Conservation (phyloP, 2,888 invertebrate species). For the Macaria notata region DNA sequence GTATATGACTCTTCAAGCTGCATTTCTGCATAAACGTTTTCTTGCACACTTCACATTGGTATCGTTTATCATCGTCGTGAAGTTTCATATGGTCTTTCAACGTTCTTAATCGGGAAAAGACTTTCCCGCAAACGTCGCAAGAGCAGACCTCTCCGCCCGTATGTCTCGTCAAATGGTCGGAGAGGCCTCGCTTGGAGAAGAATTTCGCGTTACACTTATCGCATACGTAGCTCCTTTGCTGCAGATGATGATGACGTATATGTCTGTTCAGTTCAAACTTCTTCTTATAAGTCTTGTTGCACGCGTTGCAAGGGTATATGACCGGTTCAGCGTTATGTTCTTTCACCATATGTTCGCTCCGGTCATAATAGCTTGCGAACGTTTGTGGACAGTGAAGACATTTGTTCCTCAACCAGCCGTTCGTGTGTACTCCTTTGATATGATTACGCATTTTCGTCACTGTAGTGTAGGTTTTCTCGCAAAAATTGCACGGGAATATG, state of each 20-base stretch:
- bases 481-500: slow-evolving; percentile 78
- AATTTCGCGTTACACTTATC: slow-evolving; percentile 72
- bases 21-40: slow-evolving; percentile 73
- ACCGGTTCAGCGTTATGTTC: slow-evolving; percentile 64
- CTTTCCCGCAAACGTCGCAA: slow-evolving; percentile 67
- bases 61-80: slow-evolving; percentile 65
- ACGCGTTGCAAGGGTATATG: slow-evolving; percentile 70
- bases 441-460: slow-evolving; percentile 71
- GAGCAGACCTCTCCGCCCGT: slow-evolving; percentile 56
- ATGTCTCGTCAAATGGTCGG: slow-evolving; percentile 64
- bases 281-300: slow-evolving; percentile 71
- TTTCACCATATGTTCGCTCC: slow-evolving; percentile 68
- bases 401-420: slow-evolving; percentile 75
- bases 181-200: slow-evolving; percentile 69
- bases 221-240: slow-evolving; percentile 66
- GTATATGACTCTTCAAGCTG: slow-evolving; percentile 67
- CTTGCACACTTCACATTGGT: slow-evolving; percentile 69
- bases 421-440: slow-evolving; percentile 71
- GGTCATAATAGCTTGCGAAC: slow-evolving; percentile 73
- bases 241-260: slow-evolving; percentile 72
- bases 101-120: slow-evolving; percentile 58
- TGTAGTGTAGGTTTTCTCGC: slow-evolving; percentile 79
- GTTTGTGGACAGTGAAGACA: slow-evolving; percentile 73
- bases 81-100: slow-evolving; percentile 64
- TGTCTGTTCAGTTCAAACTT: slow-evolving; percentile 72